Percentiles rank a stretch among this genome's conserved stretches.
These are phyloP conservation scores for Anastrepha ludens DNA, from an alignment of 1,140 invertebrate genomes.

Conservation along the genomic window DNA sequence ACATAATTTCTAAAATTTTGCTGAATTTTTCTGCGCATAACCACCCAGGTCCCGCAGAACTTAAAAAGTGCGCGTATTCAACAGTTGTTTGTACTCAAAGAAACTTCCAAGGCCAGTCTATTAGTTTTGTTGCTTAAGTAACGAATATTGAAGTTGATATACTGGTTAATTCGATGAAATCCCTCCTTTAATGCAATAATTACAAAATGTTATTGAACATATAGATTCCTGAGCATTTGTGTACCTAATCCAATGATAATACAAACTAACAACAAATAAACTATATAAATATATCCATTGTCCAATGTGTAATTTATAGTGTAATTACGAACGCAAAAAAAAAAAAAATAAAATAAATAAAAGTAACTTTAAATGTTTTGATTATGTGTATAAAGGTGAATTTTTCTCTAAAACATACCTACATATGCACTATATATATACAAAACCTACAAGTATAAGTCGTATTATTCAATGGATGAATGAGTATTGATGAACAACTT, in stretches of 20 bases:
- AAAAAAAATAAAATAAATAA: background rate
- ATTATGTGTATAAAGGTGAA: slow-evolving; percentile 12
- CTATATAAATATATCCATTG: slow-evolving; percentile 41
- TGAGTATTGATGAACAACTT: slow-evolving; percentile 25
- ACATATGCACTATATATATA: slow-evolving; percentile 17
- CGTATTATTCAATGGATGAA: slow-evolving; percentile 1
- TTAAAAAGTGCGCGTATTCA: too few species aligned
- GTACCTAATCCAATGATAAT: slow-evolving; percentile 38
- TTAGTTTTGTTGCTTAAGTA: too few species aligned
- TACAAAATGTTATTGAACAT: slow-evolving; percentile 20
- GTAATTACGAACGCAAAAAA: background rate
- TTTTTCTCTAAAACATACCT: slow-evolving; percentile 6
- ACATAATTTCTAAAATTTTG: too few species aligned
- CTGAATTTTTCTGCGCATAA: too few species aligned
- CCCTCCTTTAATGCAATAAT: slow-evolving; percentile 51
- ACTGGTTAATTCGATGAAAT: background rate
- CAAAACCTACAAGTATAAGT: background rate
- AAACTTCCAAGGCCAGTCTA: too few species aligned
- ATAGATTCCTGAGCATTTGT: slow-evolving; percentile 40
- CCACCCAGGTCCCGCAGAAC: too few species aligned
- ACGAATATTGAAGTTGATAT: too few species aligned
- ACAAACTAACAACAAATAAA: slow-evolving; percentile 40
- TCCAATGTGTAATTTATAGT: slow-evolving; percentile 46
- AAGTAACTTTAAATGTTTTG: slow-evolving; percentile 30
- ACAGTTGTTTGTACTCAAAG: too few species aligned